Percentiles rank a stretch among this genome's conserved stretches.
Evolutionary conservation across 2,888 invertebrate species (phyloP).

Genomic region (Lypha dubia): DNA sequence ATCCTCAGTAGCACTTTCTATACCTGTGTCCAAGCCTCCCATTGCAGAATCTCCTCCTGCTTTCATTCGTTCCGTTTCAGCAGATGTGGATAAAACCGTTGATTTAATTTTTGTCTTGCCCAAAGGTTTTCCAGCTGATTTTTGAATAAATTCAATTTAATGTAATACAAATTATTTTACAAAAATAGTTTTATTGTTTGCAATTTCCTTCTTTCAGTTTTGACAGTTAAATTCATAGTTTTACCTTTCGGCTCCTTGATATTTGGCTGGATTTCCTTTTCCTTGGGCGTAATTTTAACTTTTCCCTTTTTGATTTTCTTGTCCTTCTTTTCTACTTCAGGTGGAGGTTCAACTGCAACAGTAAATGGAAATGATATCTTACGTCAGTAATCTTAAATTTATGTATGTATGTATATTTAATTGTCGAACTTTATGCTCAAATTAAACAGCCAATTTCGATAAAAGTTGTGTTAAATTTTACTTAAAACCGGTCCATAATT

Average conservation of each 20-base stretch:
- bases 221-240: not conserved
- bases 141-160: not conserved
- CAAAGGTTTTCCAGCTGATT: not conserved
- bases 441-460: too few relatives aligned
- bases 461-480: too few relatives aligned
- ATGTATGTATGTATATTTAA: too few relatives aligned
- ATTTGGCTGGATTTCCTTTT: slow-evolving; percentile 76
- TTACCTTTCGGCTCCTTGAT: slow-evolving; percentile 38
- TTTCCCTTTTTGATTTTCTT: slow-evolving; percentile 79
- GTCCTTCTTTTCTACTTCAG: slow-evolving; percentile 79
- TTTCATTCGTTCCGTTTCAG: slow-evolving; percentile 1
- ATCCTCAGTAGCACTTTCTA: slow-evolving; percentile 76
- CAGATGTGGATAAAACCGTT: not conserved
- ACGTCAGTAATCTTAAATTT: too few relatives aligned
- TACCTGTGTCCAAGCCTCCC: slow-evolving; percentile 67
- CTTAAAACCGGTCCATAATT: too few relatives aligned
- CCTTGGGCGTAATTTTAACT: slow-evolving; percentile 76
- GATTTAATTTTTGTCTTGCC: slow-evolving; percentile 23
- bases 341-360: slow-evolving; percentile 83
- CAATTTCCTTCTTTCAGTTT: not conserved
- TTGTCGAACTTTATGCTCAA: too few relatives aligned
- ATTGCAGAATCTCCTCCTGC: slow-evolving; percentile 23
- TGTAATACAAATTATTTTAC: not conserved
- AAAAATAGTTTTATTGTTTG: not conserved
- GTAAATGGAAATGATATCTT: not conserved